Evolutionary conservation across 2,113 vertebrate genomes (phyloP), one percentile per base, ranked within the genome.

Genomic region (Macquaria ambigua): DNA sequence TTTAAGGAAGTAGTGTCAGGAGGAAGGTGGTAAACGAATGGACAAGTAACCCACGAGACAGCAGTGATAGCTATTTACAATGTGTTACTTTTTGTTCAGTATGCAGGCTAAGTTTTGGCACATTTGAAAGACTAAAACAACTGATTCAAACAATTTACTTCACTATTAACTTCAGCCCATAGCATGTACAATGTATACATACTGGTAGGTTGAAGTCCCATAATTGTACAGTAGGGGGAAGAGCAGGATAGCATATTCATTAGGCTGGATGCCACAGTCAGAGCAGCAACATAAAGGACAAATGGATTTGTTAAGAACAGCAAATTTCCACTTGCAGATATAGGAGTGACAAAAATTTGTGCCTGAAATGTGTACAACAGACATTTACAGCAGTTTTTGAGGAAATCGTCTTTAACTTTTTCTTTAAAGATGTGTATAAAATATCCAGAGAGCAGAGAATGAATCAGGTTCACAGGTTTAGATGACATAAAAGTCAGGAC

Each of bases 211-310:
- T 88, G 85, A 81, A 85, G 31, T 92, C n/a, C 91, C 84, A 21
- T 28, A 25, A 58, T 34, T 85, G 84, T 64, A 81, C 90, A 92
- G 90, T 83, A 95, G 94, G 82, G 89, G 92, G 93, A 84, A 81
- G 64, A 87, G 61, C 73, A 93, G 92, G 90, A 95, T 64, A 79
- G 64, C 64, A 82, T 8, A 87, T 87, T 83, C 34, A 70, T 67
- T 63, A 64, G 56, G 43, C 58, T 31, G 41, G 37, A 41, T 53
- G 69, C 37, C 67, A 63, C 67, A 58, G 72, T 1, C 8, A 34
- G 5, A 66, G 10, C 37, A 66, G 12, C 6, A 28, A 16, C 52
- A 70, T 25, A 25, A 41, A 68, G n/a, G 5, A 21, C 2, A 50
- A 31, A 20, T 70, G 8, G 8, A 77, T 46, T 66, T 20, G 53